Conservation (phyloP, 2,113 vertebrate species). For the Cranoglanis bouderius region DNA sequence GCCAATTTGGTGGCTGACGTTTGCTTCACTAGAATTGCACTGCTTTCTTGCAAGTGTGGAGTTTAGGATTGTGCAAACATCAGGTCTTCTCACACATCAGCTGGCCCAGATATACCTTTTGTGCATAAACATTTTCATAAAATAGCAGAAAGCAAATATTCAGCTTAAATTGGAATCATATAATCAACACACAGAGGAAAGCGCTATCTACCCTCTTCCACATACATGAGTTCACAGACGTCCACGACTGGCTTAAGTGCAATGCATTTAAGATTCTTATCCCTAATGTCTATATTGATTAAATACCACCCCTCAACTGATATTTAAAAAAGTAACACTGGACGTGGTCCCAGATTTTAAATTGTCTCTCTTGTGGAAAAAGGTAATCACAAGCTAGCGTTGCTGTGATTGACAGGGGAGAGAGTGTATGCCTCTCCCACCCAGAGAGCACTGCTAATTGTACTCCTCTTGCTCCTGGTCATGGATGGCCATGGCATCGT, state of each 20-base stretch:
- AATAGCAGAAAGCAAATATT: neutral
- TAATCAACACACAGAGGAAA: neutral
- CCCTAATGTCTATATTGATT: neutral
- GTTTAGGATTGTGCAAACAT: neutral
- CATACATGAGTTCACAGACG: neutral
- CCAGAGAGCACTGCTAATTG: neutral
- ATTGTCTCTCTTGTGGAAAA: neutral
- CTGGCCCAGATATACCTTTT: neutral
- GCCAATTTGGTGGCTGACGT: neutral
- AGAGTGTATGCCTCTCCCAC: neutral
- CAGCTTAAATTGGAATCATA: neutral
- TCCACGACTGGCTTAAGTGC: neutral
- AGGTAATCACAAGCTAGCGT: neutral
- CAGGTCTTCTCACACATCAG: neutral
- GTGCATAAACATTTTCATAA: neutral
- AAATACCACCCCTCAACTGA: neutral
- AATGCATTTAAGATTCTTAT: neutral
- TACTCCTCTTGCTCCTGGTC: neutral
- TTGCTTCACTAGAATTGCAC: neutral
- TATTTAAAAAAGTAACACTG: neutral
- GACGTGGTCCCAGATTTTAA: neutral
- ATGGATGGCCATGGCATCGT: too few relatives aligned
- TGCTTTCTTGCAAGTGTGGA: neutral
- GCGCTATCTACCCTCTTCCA: neutral
- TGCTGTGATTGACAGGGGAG: neutral